Evolutionary conservation across 2,888 invertebrate genomes (phyloP), one percentile per base, ranked within the genome.

Genomic region (Thyatira batis): DNA sequence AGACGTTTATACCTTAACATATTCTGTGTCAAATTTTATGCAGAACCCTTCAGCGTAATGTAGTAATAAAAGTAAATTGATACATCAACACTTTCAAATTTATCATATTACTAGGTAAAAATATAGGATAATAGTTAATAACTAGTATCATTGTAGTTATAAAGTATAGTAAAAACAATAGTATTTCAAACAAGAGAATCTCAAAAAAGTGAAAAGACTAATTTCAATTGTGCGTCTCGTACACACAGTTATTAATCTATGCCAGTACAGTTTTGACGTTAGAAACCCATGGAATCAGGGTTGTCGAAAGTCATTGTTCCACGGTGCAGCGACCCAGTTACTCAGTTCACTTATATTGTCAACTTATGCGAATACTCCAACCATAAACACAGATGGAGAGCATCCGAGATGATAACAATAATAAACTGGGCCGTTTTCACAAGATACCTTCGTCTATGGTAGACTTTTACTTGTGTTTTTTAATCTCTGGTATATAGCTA

Each of bases 291-390:
- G 73, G 76, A 81, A 84, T 78, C 64, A 80, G 71, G 83, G 79
- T 75, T 76, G 72, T 64, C 61, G 73, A 71, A 72, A 78, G 76
- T 63, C 63, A 78, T 82, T 82, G 82, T 81, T 63, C 48, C 27
- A 13, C n/a, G n/a, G 65, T 54, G 52, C 69, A 57, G 54, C 63
- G 71, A 66, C 69, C 71, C 60, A 66, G 54, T 62, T 75, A 48
- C 6, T 28, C 23, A 45, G 54, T 65, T 57, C 60, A 39, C 17
- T 39, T 39, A 39, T 61, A 69, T 72, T 64, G 69, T 64, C 76
- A 71, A 74, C 78, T 80, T 78, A 82, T 79, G 77, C 69, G 81
- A 80, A 74, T 69, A 54, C 68, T 72, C 80, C 84, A 84, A 81
- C 84, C 84, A 67, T 78, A 69, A 63, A 61, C 61, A 58, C n/a